Conservation (phyloP, 2,797 vertebrate species). For the Acipenser oxyrinchus region DNA sequence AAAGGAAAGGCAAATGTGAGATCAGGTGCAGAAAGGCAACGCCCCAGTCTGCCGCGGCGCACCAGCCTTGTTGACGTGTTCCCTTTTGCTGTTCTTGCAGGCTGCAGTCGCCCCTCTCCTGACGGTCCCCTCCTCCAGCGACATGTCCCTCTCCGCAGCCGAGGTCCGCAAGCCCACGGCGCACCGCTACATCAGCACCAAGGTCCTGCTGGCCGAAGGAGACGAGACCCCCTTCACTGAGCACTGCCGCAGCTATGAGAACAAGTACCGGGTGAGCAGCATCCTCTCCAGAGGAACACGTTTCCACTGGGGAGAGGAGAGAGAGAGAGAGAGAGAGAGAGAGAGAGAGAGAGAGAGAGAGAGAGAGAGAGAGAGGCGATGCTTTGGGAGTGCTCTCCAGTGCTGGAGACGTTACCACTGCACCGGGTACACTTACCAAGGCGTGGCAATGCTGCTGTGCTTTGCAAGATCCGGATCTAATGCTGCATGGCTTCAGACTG, state of each 20-base stretch:
- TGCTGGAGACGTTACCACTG: too few species aligned
- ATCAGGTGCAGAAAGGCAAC: background rate
- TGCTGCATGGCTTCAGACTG: too few species aligned
- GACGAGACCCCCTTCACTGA: slow-evolving; percentile 71
- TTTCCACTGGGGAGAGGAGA: background rate
- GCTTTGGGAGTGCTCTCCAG: too few species aligned
- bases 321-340: too few species aligned
- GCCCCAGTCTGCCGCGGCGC: too few species aligned
- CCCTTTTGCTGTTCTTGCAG: slow-evolving; percentile 19
- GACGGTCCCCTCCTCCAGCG: slow-evolving; percentile 58
- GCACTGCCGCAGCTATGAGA: slow-evolving; percentile 81
- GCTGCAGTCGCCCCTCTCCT: slow-evolving; percentile 60
- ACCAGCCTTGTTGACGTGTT: background rate
- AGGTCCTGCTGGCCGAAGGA: slow-evolving; percentile 80
- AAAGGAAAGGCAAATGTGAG: background rate
- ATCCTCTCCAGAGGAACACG: background rate
- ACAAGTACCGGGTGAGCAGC: slow-evolving; percentile 68
- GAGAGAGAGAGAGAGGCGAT: too few species aligned
- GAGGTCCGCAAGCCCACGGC: slow-evolving; percentile 65
- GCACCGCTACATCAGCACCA: slow-evolving; percentile 83
- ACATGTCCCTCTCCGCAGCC: slow-evolving; percentile 56
- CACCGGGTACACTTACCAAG: too few species aligned
- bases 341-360: too few species aligned
- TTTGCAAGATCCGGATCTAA: too few species aligned
- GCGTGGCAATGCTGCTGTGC: too few species aligned